Percentiles rank a stretch among this genome's conserved stretches.
These are phyloP conservation scores for Hylaea fasciaria DNA, from an alignment of 2,888 invertebrate species.

Conservation along the genomic window DNA sequence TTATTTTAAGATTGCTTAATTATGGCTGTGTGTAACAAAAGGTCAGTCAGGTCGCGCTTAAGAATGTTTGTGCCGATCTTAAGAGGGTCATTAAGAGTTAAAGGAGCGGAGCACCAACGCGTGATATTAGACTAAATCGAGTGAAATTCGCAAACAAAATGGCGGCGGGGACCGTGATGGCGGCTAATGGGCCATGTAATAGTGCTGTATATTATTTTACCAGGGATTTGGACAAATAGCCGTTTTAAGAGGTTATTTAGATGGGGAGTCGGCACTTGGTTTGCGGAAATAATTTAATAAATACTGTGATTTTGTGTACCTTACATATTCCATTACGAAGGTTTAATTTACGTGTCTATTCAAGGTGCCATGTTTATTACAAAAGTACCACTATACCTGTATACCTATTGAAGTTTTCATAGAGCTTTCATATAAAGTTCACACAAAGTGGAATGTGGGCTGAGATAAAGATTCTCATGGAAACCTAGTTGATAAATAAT, in stretches of 20 bases:
- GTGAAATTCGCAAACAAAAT: constrained; percentile 65
- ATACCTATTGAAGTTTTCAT: too few relatives aligned
- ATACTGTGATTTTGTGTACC: constrained; percentile 12
- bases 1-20: too few relatives aligned
- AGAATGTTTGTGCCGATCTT: constrained; percentile 46
- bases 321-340: not conserved
- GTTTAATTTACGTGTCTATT: too few relatives aligned
- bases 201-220: constrained; percentile 62
- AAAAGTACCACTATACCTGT: too few relatives aligned
- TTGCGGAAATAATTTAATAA: constrained; percentile 13
- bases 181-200: constrained; percentile 68
- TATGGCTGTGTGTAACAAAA: too few relatives aligned
- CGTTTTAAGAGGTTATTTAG: constrained; percentile 33
- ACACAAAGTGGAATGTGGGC: too few relatives aligned
- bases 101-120: constrained; percentile 55
- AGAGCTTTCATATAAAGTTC: too few relatives aligned
- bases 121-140: constrained; percentile 66
- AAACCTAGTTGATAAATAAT: too few relatives aligned
- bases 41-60: constrained; percentile 41
- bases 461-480: too few relatives aligned
- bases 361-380: too few relatives aligned
- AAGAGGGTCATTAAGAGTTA: constrained; percentile 53
- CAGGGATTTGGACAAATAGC: constrained; percentile 38
- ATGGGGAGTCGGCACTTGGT: constrained; percentile 8
- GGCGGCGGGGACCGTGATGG: constrained; percentile 58